These are phyloP conservation scores for Cinclus mexicanus DNA, from an alignment of 2,113 vertebrate genomes.

Conservation along the genomic window DNA sequence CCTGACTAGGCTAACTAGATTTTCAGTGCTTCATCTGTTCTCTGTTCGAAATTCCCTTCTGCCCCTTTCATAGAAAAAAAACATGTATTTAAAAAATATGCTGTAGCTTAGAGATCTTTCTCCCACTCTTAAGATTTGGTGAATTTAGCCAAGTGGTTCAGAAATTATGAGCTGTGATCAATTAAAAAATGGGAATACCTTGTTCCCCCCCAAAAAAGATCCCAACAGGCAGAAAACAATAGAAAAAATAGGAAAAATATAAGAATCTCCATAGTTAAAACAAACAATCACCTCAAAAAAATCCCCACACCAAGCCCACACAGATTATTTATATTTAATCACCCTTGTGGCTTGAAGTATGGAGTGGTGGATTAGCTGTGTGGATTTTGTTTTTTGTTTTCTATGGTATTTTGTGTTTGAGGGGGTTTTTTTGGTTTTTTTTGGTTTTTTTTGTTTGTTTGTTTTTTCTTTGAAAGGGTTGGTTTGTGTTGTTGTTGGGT, in stretches of 20 bases:
- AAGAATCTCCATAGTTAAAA: background rate
- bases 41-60: background rate
- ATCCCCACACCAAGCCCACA: fast-evolving
- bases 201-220: background rate
- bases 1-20: background rate
- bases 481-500: background rate
- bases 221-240: background rate
- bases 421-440: background rate
- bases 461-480: background rate
- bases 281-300: background rate
- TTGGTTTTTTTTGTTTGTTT: background rate
- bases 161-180: background rate
- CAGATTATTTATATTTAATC: background rate
- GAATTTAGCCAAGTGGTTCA: background rate
- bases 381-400: background rate
- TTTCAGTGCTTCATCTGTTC: background rate
- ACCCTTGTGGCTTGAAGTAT: background rate
- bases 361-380: fast-evolving
- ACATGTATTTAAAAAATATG: background rate
- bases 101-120: background rate
- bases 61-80: background rate
- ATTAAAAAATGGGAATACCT: background rate
- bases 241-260: background rate
- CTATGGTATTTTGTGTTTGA: background rate
- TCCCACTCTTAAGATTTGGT: background rate